Evolutionary conservation across 1,140 invertebrate species (phyloP), one percentile per base, ranked within the genome.

Genomic region (Myzus persicae): DNA sequence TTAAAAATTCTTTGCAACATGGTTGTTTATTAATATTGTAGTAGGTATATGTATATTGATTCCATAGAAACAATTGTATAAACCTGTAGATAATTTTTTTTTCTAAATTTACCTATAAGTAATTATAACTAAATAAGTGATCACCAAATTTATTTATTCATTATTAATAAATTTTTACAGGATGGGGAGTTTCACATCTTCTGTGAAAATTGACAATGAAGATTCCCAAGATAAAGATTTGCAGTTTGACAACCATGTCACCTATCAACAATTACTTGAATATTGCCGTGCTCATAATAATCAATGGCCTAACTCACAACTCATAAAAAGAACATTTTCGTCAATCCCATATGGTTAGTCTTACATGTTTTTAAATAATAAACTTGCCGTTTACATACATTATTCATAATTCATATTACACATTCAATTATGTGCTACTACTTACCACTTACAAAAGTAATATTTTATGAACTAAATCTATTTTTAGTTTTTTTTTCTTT

Each of bases 101-200:
- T 67, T 67, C 1, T 84, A 26, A 42, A 84, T 84, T 84, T 42
- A 44, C 76, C 20, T 51, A 22, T 22, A 51, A 51, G 20, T 51
- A 51, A 51, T 20, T 67, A 67, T 67, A n/a, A 67, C 0, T 76
- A 18, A 67, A 67, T n/a, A n/a, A 31, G n/a, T 26, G 38, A 84
- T 42, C 22, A 87, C 24, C n/a, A 87, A 38, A 48, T 38, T 36
- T 40, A 84, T 82, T 84, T 18, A 14, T 14, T 81, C n/a, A 38
- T 51, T 84, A 40, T 51, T 84, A 14, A 82, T 38, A 26, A 38
- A 54, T 42, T 26, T 42, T 93, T 93, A 42, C 95, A 97, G 97
- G 95, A 97, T 97, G 97, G 97, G 97, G 51, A 97, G 97, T 95
- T 97, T 97, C 94, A 97, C 96, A 85, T 97, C 97, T 44, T 95